Percentiles rank a stretch among this genome's conserved stretches.
Conservation (phyloP, 2,797 vertebrate genomes). For the Trachurus trachurus region DNA sequence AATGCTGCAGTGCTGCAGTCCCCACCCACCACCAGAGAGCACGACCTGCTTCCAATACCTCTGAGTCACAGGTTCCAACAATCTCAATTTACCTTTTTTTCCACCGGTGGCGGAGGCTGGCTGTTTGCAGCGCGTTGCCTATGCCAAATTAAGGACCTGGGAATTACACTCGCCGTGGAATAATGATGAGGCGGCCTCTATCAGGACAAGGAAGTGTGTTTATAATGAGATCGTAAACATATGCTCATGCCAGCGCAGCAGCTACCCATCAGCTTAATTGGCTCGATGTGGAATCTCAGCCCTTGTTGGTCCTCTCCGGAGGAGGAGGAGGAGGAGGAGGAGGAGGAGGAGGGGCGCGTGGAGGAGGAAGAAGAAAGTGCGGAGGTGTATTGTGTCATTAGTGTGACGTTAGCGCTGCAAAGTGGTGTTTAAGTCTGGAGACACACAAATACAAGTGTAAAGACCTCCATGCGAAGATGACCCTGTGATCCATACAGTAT, state of each 20-base stretch:
- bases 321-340: conserved; percentile 36
- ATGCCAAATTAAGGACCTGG: conserved; percentile 78
- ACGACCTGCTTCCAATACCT: conserved; percentile 34
- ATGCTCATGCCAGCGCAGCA: conserved; percentile 74
- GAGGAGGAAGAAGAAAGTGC: conserved; percentile 19
- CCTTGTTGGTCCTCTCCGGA: conserved; percentile 61
- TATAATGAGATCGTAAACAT: conserved; percentile 84
- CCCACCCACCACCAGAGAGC: not conserved
- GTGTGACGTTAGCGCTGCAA: conserved; percentile 25
- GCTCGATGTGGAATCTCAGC: conserved; percentile 65
- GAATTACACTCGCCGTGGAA: conserved; percentile 71
- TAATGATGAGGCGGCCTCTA: conserved; percentile 75
- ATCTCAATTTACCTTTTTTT: conserved; percentile 53
- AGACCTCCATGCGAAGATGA: conserved; percentile 3
- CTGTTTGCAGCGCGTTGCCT: conserved; percentile 60
- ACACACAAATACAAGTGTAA: conserved; percentile 11
- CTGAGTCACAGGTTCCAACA: conserved; percentile 62
- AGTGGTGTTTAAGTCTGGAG: conserved; percentile 28
- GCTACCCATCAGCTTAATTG: conserved; percentile 82
- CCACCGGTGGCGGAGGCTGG: conserved; percentile 45
- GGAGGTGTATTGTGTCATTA: conserved; percentile 47
- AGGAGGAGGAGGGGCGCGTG: conserved; percentile 14
- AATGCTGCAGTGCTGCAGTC: not conserved
- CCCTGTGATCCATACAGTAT: conserved; percentile 10
- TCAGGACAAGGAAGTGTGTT: conserved; percentile 68